These are phyloP conservation scores for Dryomyza anilis DNA, from an alignment of 2,888 invertebrate species.

Conservation along the genomic window DNA sequence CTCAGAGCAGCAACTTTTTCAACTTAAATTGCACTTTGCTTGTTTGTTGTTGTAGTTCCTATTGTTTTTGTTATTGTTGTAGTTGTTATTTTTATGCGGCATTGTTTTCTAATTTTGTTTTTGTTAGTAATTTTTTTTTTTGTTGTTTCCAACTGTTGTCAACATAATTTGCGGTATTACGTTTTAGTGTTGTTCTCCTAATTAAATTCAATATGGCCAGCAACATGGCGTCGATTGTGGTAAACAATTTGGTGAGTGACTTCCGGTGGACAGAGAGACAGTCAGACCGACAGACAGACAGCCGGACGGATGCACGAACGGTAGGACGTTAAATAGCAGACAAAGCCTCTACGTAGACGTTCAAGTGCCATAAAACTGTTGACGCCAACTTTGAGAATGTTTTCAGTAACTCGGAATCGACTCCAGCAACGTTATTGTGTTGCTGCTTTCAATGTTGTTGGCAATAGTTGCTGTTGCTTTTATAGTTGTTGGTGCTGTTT, in stretches of 20 bases:
- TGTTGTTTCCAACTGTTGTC: background rate
- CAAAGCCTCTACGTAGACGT: no score
- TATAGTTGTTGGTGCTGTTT: slow-evolving; percentile 29
- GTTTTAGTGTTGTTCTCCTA: slow-evolving; percentile 5
- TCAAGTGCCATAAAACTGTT: slow-evolving; percentile 16
- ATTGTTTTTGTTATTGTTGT: slow-evolving; percentile 1
- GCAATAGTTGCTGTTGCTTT: slow-evolving; percentile 29
- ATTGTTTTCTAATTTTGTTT: background rate
- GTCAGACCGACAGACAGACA: no score
- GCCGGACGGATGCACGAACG: no score
- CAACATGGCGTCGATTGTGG: slow-evolving; percentile 8
- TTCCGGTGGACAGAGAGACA: no score
- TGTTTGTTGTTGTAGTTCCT: background rate
- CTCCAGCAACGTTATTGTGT: background rate
- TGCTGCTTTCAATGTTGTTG: slow-evolving; percentile 33
- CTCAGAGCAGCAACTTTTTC: background rate
- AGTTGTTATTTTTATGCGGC: background rate
- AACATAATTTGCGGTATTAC: slow-evolving; percentile 1
- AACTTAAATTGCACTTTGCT: background rate
- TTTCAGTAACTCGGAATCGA: background rate
- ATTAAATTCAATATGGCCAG: slow-evolving; percentile 11
- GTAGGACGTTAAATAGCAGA: no score
- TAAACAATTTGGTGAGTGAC: no score
- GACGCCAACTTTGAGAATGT: slow-evolving; percentile 6
- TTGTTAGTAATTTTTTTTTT: background rate